Base-by-base conservation (phyloP, 2,113 vertebrate genomes). In the Megaceryle maxima region DNA sequence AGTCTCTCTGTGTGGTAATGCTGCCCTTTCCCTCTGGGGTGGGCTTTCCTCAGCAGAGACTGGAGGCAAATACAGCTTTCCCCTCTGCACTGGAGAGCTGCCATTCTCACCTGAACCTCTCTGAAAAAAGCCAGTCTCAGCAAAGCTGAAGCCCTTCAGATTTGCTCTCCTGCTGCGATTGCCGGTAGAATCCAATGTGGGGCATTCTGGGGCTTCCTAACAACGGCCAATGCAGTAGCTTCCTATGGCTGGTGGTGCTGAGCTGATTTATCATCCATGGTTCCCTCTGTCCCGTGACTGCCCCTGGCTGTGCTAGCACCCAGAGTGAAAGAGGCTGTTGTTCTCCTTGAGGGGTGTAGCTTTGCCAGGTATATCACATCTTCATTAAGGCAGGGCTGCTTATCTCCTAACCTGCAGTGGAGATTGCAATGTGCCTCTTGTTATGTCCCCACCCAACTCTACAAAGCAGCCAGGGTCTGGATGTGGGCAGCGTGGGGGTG, bases 341-440 rank as follows among this genome's bases (percentile, higher is more conserved):
- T 94, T 96, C 31, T 59, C 28, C 6, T 5, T 2, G 8, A 81
- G 51, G 48, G 73, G 11, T 48, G 57, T 11, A 60, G 18, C 19
- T 77, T 69, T 79, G 84, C 88, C 73, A 93, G 96, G 88, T 94
- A 48, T 93, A 91, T 66, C 67, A 33, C 53, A 50, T 44, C 83
- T 66, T 91, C 80, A 68, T 84, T 94, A 75, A 89, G 43, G 90
- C 35, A 87, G 73, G 56, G 73, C 51, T 87, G 80, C 91, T 95
- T 92, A 84, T 87, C 89, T 94, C 69, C 77, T 63, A 28, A 84
- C 80, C 53, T 13, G 9, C 2, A 0, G 22, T 10, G 44, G 26
- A 1, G 21, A 21, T 13, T n/a, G 70, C 41, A 25, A 15, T 0
- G 7, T 72, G 87, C 56, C 90, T 73, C 90, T 83, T 82, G 39